Conservation (phyloP, 2,888 invertebrate species). For the Dryobotodes eremita region DNA sequence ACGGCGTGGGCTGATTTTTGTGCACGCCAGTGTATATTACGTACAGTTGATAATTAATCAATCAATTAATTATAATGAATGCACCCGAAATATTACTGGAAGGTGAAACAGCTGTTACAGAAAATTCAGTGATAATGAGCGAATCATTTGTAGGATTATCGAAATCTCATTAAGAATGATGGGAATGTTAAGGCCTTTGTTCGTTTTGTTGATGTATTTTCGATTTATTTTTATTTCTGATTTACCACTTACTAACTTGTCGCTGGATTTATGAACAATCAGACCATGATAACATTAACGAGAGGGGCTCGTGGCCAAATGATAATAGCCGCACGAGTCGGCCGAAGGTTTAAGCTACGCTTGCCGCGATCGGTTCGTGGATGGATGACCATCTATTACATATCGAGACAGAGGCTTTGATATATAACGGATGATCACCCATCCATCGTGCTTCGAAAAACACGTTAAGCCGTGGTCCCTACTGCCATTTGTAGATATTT, state of each 20-base stretch:
- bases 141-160: conserved; percentile 24
- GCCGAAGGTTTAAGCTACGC: background rate
- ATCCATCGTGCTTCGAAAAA: too few relatives aligned
- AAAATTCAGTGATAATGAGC: conserved; percentile 26
- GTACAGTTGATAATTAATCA: conserved; percentile 17
- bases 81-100: conserved; percentile 11
- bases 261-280: background rate
- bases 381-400: too few relatives aligned
- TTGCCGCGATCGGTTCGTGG: too few relatives aligned
- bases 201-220: conserved; percentile 19
- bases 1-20: too few relatives aligned
- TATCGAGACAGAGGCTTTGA: too few relatives aligned
- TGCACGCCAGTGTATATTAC: too few relatives aligned
- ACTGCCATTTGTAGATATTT: too few relatives aligned
- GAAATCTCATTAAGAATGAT: conserved; percentile 28
- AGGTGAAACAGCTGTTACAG: conserved; percentile 28
- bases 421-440: too few relatives aligned
- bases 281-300: too few relatives aligned
- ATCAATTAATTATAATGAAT: conserved; percentile 35
- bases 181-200: conserved; percentile 9
- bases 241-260: too few relatives aligned
- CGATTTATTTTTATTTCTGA: background rate
- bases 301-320: background rate
- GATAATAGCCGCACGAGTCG: background rate
- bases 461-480: too few relatives aligned